Base-by-base conservation (phyloP, 2,797 vertebrate species). In the Sciurus vulgaris region DNA sequence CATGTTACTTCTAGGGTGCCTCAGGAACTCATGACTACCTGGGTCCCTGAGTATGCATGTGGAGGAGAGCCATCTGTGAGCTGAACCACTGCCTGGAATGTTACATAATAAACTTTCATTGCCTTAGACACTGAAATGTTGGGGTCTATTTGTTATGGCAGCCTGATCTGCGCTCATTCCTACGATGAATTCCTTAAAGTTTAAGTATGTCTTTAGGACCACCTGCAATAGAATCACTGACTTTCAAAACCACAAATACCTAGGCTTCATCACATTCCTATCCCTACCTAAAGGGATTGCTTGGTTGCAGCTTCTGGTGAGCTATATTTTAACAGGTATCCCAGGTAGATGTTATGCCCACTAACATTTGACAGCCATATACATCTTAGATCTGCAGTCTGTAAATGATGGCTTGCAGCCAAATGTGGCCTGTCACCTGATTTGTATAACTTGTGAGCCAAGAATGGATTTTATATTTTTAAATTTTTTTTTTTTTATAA, bases 401-500 rank as follows among this genome's bases (percentile, higher is more conserved):
- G 72, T 49, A 89, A 85, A 49, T 35, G 56, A n/a, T 79, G 83
- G 74, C 61, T 38, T 7, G 0, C 3, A 35, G 70, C 54, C 61
- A 81, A 81, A 70, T 59, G 76, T 78, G 65, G 33, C 24, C 81
- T 9, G 7, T 89, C 87, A 79, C 77, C 82, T 93, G 73, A 65
- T 96, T 70, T 76, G 65, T 56, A 65, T 26, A 69, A 26, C 38
- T 59, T 35, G 47, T 65, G 82, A 88, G 69, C 78, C 88, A 70
- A 79, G 38, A 87, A 91, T 3, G 72, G 89, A 70, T 77, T 96
- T 86, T 86, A 85, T 10, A 86, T 65, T 91, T 96, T 91, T 77
- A 93, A 73, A 76, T 33, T 15, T 49, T n/a, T 38, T 38, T 38
- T 38, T 38, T 38, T 38, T 38, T 63, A 65, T 69, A n/a, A 73